Base-by-base conservation (phyloP, 2,113 vertebrate genomes). In the Corapipo altera region DNA sequence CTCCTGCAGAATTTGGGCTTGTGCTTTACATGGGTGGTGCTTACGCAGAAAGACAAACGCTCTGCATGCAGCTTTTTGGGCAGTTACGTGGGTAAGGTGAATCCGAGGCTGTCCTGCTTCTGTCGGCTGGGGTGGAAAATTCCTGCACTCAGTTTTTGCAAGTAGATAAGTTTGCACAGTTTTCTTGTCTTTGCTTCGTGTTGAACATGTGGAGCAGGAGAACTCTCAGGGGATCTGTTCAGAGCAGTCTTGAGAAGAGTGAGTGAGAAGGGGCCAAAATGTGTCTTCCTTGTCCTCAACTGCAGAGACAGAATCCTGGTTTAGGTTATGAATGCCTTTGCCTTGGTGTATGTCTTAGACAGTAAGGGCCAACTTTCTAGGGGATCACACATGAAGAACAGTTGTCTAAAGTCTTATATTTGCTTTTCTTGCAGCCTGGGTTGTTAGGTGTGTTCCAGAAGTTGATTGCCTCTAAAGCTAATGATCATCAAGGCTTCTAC, bases 401-500 rank as follows among this genome's bases (percentile, higher is more conserved):
- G 11, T 24, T 62, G 27, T 66, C 19, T 35, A 44, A 33, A 32
- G 32, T 67, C 77, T 67, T 57, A 1, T 46, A 22, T 88, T 67
- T 88, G 39, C 80, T 84, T 96, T 92, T 33, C 19, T 97, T 97
- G 48, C 91, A 99, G 99, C 99, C 99, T 88, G 99, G 99, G 37
- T 96, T 99, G 74, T 97, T 99, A 28, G 99, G 99, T 85, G 99
- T 99, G 93, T 99, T 99, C 97, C 99, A 99, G 97, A 99, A 99
- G 97, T 88, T 99, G 83, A 99, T 99, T 86, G 99, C 99, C 76
- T 99, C 99, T 51, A 99, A 99, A 96, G 99, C 99, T 82, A 99
- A 99, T 22, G 99, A 99, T 97, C 99, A 99, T 94, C 99, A 99
- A 97, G 99, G 99, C 23, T 99, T 99, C 96, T 99, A 99, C 92